phyloP scores from a whole-genome alignment of 2,113 vertebrate species.

The Nycticorax nycticorax region DNA sequence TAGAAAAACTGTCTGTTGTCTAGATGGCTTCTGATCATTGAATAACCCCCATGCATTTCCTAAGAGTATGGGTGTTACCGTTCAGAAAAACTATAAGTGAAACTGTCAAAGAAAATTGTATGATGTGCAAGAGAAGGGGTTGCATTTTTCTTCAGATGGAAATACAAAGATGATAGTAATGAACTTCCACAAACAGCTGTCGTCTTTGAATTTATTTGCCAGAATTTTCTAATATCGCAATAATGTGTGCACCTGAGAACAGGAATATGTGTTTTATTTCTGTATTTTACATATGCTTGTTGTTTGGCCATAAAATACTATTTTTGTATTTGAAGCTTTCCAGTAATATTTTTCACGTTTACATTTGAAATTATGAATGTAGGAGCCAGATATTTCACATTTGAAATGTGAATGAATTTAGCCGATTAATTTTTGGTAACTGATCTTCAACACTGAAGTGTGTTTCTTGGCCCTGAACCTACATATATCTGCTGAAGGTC shows the following conservation, averaged over 20 bases:
- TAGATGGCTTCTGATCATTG: background rate
- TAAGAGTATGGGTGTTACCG: background rate
- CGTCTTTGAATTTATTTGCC: background rate
- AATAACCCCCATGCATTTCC: background rate
- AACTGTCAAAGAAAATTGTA: constrained; percentile 15
- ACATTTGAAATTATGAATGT: background rate
- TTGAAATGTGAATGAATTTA: background rate
- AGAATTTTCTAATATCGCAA: background rate
- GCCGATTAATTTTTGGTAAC: background rate
- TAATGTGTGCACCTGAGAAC: background rate
- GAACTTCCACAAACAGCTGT: background rate
- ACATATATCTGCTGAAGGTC: background rate
- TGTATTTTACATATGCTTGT: background rate
- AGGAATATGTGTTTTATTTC: background rate
- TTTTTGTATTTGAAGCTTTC: background rate
- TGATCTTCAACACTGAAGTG: background rate
- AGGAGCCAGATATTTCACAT: background rate
- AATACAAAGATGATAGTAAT: background rate
- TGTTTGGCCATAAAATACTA: background rate
- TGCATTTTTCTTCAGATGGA: background rate
- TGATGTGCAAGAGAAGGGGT: background rate
- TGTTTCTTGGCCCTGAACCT: background rate
- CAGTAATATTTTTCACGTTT: background rate
- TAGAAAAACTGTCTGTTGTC: background rate
- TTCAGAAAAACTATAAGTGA: background rate